These are phyloP conservation scores for Pteromalus puparum DNA, from an alignment of 1,140 invertebrate species.

Conservation along the genomic window DNA sequence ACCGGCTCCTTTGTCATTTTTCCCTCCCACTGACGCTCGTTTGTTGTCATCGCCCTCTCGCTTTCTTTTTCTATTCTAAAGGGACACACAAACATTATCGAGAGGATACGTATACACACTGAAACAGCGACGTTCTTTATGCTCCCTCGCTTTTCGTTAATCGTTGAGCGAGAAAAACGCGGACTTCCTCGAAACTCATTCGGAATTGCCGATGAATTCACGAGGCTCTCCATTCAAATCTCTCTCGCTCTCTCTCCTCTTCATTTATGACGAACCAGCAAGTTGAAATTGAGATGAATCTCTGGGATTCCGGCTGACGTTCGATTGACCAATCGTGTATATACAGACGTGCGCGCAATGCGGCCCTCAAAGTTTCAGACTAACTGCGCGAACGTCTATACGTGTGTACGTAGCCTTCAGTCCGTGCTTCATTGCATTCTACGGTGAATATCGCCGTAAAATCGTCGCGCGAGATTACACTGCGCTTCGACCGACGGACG, in stretches of 20 bases:
- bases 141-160: slow-evolving; percentile 28
- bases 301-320: background rate
- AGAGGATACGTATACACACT: background rate
- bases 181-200: background rate
- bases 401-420: background rate
- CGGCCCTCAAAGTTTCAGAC: background rate
- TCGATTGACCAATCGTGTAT: background rate
- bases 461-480: background rate
- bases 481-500: background rate
- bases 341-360: background rate
- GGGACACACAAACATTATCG: background rate
- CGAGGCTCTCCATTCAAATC: background rate
- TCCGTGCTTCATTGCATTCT: background rate
- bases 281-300: slow-evolving; percentile 14
- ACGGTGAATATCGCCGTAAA: background rate
- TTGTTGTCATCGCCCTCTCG: slow-evolving; percentile 25
- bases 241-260: background rate
- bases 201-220: background rate
- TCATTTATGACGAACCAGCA: background rate
- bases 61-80: background rate
- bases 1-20: slow-evolving; percentile 3
- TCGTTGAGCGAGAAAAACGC: background rate
- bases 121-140: slow-evolving; percentile 9
- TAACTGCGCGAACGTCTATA: background rate
- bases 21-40: slow-evolving; percentile 4